Percentiles rank a stretch among this genome's conserved stretches.
phyloP scores from a whole-genome alignment of 2,113 vertebrate genomes.

The Cromileptes altivelis region DNA sequence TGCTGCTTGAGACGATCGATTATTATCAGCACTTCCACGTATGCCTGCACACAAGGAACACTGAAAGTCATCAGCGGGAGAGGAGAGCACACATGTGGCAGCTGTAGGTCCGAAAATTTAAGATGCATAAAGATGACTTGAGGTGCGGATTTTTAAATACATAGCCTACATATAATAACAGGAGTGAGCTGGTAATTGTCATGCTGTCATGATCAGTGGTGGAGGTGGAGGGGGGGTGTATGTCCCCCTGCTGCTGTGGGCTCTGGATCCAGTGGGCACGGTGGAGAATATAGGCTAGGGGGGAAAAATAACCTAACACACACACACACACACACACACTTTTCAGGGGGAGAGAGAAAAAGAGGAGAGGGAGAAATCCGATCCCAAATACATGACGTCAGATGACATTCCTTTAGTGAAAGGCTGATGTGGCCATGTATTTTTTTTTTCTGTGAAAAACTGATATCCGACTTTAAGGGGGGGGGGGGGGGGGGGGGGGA shows the following conservation, averaged over 20 bases:
- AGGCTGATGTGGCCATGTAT: conserved; percentile 77
- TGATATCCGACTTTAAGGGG: conserved; percentile 27
- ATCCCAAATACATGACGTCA: conserved; percentile 84
- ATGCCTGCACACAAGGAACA: not conserved
- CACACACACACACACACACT: conserved; percentile 17
- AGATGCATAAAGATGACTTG: conserved; percentile 14
- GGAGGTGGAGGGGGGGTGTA: not conserved
- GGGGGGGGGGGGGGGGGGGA: not conserved
- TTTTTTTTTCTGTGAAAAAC: conserved; percentile 32
- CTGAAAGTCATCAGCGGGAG: not conserved
- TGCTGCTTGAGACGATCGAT: conserved; percentile 52
- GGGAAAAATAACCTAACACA: conserved; percentile 24
- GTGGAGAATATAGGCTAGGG: conserved; percentile 57
- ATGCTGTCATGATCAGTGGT: conserved; percentile 38
- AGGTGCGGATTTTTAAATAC: not conserved
- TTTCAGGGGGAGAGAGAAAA: conserved; percentile 37
- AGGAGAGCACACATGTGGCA: not conserved
- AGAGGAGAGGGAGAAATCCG: conserved; percentile 69
- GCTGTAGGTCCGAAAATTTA: not conserved
- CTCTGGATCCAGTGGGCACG: conserved; percentile 68
- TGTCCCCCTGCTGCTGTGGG: not conserved
- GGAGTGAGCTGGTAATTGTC: conserved; percentile 22
- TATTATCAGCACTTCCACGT: conserved; percentile 54
- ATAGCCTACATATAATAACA: conserved; percentile 24
- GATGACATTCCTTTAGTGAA: conserved; percentile 79